Evolutionary conservation across 2,797 vertebrate genomes (phyloP), one percentile per base, ranked within the genome.

Genomic region (Tolypeutes matacus): DNA sequence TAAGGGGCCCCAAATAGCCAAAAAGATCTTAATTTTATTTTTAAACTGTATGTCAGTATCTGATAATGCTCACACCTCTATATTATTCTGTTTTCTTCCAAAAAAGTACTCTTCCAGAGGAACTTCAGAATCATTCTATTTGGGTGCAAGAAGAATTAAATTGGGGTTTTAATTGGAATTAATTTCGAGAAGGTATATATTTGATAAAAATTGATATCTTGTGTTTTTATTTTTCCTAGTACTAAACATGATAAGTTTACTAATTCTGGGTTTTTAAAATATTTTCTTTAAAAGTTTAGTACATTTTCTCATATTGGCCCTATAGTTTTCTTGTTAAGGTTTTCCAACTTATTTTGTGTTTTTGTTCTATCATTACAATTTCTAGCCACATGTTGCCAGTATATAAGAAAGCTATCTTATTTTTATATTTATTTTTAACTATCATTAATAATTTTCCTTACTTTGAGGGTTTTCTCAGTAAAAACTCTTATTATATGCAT

Each of bases 161-260:
- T 46, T 46, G 11, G 51, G 7, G 20, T 67, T 83, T 89, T 62
- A 39, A 78, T 23, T 89, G 27, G 7, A 70, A 85, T 90, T 90
- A 69, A 69, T 60, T 62, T 90, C 51, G 78, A 69, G 23, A 14
- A 65, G 2, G 5, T 76, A 69, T 56, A 77, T 25, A 67, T 51
- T 69, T 53, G 27, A 21, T 15, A 94, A 89, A 29, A 70, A 78
- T 51, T 3, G 31, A 13, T 87, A 36, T 76, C 29, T 81, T 76
- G 58, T 46, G 29, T 94, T 34, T 94, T 77, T 70, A 85, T 77
- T 75, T n/a, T 84, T 70, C 21, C 53, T 21, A 78, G 8, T 84
- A 84, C 73, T 70, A 94, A 93, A n/a, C 15, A 53, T 72, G 10
- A 46, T 21, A 51, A 51, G 36, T 31, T 31, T 42, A 60, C 70